Base-by-base conservation (phyloP, 2,888 invertebrate genomes). In the Polydrusus tereticollis region DNA sequence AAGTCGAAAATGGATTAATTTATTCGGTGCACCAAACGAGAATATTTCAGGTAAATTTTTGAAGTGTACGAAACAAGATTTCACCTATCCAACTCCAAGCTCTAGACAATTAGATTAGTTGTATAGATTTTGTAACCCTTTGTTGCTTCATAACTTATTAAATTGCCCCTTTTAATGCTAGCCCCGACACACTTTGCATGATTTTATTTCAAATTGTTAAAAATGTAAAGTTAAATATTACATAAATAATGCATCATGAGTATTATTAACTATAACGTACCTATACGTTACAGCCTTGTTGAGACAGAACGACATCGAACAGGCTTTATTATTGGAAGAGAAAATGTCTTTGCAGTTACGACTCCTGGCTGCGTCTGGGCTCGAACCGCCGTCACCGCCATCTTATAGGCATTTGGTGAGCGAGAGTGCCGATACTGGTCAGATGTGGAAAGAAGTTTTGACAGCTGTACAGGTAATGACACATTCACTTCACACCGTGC, bases 231-330 rank as follows among this genome's bases (percentile, higher is more conserved):
- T 29, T 47, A n/a, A 47, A 47, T 23, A 47, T n/a, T n/a, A n/a
- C n/a, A n/a, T n/a, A n/a, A n/a, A n/a, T n/a, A n/a, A n/a, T n/a
- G n/a, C n/a, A n/a, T n/a, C n/a, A n/a, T n/a, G n/a, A n/a, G n/a
- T 23, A 47, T 26, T 33, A 29, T 33, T n/a, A 43, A 57, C 14
- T 23, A 5, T 57, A 33, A 33, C 6, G 2, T 3, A 0, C 41
- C n/a, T 65, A 78, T 33, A 36, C 52, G 60, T 72, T 82, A 71
- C 87, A 94, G 95, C 94, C 81, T 91, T 94, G 82, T 88, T 97
- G 83, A 90, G 95, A 64, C 92, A 93, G 78, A 96, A 96, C 83
- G 97, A 97, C 84, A 89, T 93, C 41, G 95, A 95, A 81, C 94
- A 96, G 81, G 95, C 95, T 12, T 87, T 92, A 20, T 86, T 96